Conservation (phyloP, 2,888 invertebrate genomes). For the Tachina fera region DNA sequence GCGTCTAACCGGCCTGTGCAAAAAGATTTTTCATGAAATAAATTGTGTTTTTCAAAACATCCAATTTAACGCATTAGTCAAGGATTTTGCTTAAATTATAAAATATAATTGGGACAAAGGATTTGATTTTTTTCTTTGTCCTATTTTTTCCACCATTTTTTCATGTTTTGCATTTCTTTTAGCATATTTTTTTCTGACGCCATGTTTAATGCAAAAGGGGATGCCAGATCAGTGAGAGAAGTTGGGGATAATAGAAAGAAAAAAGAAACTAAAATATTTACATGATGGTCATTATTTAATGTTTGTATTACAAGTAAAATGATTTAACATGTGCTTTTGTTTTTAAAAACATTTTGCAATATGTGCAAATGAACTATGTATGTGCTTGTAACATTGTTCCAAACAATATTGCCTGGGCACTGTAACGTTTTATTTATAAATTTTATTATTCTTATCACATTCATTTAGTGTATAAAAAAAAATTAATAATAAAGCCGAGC, state of each 20-base stretch:
- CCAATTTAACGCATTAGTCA: conserved; percentile 5
- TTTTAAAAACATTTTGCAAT: background rate
- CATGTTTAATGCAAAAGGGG: conserved; percentile 77
- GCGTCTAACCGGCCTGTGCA: conserved; percentile 45
- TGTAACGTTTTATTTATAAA: too few species aligned
- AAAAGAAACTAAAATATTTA: conserved; percentile 28
- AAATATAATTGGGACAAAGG: conserved; percentile 70
- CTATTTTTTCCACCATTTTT: conserved; percentile 76
- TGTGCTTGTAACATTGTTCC: background rate
- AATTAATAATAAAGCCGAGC: background rate
- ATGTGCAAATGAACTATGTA: background rate
- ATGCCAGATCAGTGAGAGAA: conserved; percentile 49
- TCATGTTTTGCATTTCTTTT: conserved; percentile 72
- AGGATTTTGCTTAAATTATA: conserved; percentile 27
- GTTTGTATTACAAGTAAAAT: background rate
- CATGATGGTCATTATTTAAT: conserved; percentile 2
- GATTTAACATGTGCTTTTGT: conserved; percentile 38
- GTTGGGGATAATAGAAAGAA: background rate
- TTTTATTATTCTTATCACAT: too few species aligned
- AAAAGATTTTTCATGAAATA: background rate
- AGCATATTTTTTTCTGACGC: conserved; percentile 79
- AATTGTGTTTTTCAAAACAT: background rate
- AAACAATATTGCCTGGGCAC: background rate
- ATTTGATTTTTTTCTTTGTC: conserved; percentile 70
- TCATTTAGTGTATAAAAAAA: too few species aligned